Conservation (phyloP, 35 echinoderm and acorn worm species). For the Amphiura filiformis region DNA sequence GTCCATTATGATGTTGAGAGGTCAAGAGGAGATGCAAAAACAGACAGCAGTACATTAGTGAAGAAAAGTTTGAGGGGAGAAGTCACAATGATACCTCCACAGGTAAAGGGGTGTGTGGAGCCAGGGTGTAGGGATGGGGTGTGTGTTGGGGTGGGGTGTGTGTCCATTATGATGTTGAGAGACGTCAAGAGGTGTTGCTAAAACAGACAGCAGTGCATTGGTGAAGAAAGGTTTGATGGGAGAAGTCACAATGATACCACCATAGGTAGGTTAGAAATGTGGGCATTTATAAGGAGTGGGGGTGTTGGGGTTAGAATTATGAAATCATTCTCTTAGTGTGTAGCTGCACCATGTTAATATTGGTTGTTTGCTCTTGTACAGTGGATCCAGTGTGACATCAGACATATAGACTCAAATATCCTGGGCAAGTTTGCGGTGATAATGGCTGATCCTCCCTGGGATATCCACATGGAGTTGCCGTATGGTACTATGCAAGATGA, state of each 20-base stretch:
- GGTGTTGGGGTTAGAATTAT: not conserved
- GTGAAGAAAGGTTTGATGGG: constrained; percentile 42
- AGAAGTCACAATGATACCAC: constrained; percentile 74
- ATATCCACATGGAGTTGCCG: constrained; percentile 98
- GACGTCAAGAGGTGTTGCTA: constrained; percentile 6
- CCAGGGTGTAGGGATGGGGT: too few relatives aligned
- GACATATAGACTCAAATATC: constrained; percentile 65
- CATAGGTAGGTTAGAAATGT: too few relatives aligned
- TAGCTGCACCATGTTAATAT: not conserved
- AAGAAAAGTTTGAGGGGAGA: constrained; percentile 46
- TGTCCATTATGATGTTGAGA: constrained; percentile 94
- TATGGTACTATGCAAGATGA: constrained; percentile 99
- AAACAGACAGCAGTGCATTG: constrained; percentile 26
- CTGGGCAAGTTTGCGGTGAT: constrained; percentile 94
- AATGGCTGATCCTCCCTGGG: constrained; percentile 98
- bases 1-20: constrained; percentile 94
- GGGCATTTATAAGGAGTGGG: not conserved
- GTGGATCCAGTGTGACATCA: constrained; percentile 95
- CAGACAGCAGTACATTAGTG: constrained; percentile 26
- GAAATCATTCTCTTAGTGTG: not conserved
- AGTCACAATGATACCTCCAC: constrained; percentile 78
- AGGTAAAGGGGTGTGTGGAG: too few relatives aligned
- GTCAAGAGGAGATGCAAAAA: constrained; percentile 10
- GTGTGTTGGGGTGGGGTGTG: too few relatives aligned
- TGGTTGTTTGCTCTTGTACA: too few relatives aligned